phyloP scores from a whole-genome alignment of 2,797 vertebrate genomes.

The Apogon hyalosoma region DNA sequence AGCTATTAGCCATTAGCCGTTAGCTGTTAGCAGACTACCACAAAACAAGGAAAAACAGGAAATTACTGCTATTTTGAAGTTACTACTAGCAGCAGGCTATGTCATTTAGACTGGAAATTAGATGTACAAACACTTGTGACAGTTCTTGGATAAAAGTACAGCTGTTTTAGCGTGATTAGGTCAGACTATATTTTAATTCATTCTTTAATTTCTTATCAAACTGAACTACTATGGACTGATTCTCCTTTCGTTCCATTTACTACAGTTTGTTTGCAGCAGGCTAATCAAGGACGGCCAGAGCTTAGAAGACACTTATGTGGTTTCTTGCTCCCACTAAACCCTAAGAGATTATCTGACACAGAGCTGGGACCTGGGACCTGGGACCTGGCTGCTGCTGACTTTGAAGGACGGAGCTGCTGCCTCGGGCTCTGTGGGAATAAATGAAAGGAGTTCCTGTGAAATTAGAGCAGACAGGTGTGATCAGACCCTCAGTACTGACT shows the following conservation, averaged over 20 bases:
- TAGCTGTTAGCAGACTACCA: too few relatives aligned
- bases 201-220: too few relatives aligned
- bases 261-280: slow-evolving; percentile 27
- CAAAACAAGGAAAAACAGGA: too few relatives aligned
- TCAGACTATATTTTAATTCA: too few relatives aligned
- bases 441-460: slow-evolving; percentile 24
- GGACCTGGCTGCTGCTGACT: slow-evolving; percentile 33
- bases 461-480: slow-evolving; percentile 32
- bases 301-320: slow-evolving; percentile 54
- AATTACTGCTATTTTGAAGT: too few relatives aligned
- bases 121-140: too few relatives aligned
- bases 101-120: too few relatives aligned
- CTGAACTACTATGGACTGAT: not conserved
- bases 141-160: too few relatives aligned
- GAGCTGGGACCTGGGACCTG: slow-evolving; percentile 48
- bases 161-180: too few relatives aligned
- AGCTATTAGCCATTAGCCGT: too few relatives aligned
- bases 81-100: too few relatives aligned
- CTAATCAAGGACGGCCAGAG: slow-evolving; percentile 46
- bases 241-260: not conserved
- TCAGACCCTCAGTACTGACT: slow-evolving; percentile 7
- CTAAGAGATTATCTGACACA: slow-evolving; percentile 63
- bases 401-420: slow-evolving; percentile 42
- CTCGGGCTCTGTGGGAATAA: slow-evolving; percentile 3
- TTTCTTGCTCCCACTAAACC: slow-evolving; percentile 64